A percentile compares a stretch with the other conserved stretches of the same genome.
phyloP scores from a whole-genome alignment of 2,888 invertebrate species.

The Noctua janthina region DNA sequence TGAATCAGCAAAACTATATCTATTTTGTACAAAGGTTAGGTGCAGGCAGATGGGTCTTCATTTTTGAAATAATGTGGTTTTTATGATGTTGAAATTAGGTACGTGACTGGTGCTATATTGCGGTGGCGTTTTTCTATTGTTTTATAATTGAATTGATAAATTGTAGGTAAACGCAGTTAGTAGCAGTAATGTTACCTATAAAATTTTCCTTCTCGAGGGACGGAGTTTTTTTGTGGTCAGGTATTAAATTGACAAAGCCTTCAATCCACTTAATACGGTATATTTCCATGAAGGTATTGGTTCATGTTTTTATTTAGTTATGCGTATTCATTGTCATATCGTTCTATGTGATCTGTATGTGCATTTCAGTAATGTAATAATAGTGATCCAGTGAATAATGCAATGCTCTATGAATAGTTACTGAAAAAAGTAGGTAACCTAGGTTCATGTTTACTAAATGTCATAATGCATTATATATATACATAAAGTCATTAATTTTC shows the following conservation, averaged over 20 bases:
- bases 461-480: no score
- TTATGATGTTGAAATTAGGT: neutral
- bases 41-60: neutral
- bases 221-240: neutral
- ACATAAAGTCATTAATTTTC: neutral
- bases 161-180: neutral
- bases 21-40: neutral
- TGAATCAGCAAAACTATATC: no score
- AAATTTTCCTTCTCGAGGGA: no score
- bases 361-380: conserved; percentile 29
- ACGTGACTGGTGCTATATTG: neutral
- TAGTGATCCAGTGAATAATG: conserved; percentile 25
- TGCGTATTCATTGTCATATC: conserved; percentile 17
- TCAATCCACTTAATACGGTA: neutral
- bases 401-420: conserved; percentile 13
- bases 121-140: conserved; percentile 1
- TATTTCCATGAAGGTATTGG: neutral
- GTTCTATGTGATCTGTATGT: neutral
- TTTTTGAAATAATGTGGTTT: conserved; percentile 8
- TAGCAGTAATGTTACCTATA: neutral
- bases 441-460: neutral
- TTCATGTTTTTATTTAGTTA: conserved; percentile 16
- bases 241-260: neutral
- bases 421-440: neutral
- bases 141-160: neutral